Evolutionary conservation across 2,797 vertebrate genomes (phyloP), one percentile per base, ranked within the genome.

Genomic region (Rhinella marina): DNA sequence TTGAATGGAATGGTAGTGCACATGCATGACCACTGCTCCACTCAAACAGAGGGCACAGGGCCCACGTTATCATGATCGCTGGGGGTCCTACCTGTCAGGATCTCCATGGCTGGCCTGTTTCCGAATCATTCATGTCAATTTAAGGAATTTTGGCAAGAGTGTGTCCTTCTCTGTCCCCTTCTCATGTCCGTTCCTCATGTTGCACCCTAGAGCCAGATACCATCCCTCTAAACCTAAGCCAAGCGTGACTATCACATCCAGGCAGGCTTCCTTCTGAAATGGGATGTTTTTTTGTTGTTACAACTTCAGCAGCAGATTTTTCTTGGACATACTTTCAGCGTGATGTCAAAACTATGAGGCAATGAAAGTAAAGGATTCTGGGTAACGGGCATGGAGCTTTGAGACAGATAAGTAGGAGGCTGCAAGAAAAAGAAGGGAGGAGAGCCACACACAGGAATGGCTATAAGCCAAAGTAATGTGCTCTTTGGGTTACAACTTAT

Each of bases 271-370:
- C 54, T 81, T 29, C 48, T 76, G 29, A n/a, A 82, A 76, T 77
- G 68, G 48, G 66, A 73, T 68, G 57, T 82, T 86, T 85, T 88
- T 84, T 25, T 79, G 56, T 81, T 85, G 29, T 85, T 76, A 21
- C 41, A 80, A 73, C 56, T 21, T 66, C 56, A 66, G 32, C 77
- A 75, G 61, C 48, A 23, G 64, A 50, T 70, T 77, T 83, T 59
- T 88, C 52, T 50, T 72, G 52, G 29, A 82, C 84, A 86, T 89
- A 86, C 80, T 89, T 89, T 83, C n/a, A 77, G 68, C 88, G 83
- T 89, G 84, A 86, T 83, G 88, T 89, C 88, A 89, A 56, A 61
- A 32, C 72, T 86, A 85, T 61, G 88, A 86, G 73, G 70, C 62
- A 81, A 86, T 61, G 80, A 72, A 75, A 86, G 72, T 56, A 7